Percentiles rank a stretch among this genome's conserved stretches.
These are phyloP conservation scores for Macaria liturata DNA, from an alignment of 2,888 invertebrate species.

Conservation along the genomic window DNA sequence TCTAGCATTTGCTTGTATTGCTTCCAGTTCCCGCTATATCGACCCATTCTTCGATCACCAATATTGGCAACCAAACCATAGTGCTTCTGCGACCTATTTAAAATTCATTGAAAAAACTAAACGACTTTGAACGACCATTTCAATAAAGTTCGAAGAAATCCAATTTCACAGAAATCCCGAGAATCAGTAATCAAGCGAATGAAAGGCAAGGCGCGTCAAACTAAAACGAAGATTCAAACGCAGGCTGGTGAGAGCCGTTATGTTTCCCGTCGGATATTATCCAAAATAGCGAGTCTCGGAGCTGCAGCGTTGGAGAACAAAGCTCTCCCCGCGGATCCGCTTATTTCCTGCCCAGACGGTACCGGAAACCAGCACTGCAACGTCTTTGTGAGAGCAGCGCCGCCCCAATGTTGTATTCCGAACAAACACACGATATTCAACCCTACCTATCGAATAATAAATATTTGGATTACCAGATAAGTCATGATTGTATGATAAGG, in stretches of 20 bases:
- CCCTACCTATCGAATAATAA: constrained; percentile 12
- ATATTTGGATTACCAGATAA: no score
- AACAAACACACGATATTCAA: constrained; percentile 13
- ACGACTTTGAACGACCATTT: no score
- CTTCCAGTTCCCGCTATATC: no score
- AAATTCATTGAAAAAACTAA: no score
- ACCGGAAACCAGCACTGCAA: constrained; percentile 58
- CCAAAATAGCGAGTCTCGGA: constrained; percentile 49
- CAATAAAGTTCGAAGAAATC: not conserved
- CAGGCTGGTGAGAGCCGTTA: constrained; percentile 28
- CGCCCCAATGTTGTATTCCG: constrained; percentile 26
- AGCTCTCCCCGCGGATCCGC: constrained; percentile 60
- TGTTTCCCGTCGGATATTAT: constrained; percentile 44
- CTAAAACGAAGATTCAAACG: constrained; percentile 12
- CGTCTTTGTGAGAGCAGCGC: constrained; percentile 44
- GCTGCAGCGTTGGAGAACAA: constrained; percentile 41
- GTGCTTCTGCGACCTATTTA: no score
- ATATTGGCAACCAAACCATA: no score
- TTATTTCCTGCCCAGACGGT: constrained; percentile 76
- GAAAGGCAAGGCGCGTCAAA: constrained; percentile 18
- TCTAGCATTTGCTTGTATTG: no score
- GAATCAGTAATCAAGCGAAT: constrained; percentile 17
- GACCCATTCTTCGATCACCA: no score
- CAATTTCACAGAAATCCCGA: not conserved
- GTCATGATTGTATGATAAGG: no score